Base-by-base conservation (phyloP, 1,140 invertebrate genomes). In the Pogonomyrmex californicus region DNA sequence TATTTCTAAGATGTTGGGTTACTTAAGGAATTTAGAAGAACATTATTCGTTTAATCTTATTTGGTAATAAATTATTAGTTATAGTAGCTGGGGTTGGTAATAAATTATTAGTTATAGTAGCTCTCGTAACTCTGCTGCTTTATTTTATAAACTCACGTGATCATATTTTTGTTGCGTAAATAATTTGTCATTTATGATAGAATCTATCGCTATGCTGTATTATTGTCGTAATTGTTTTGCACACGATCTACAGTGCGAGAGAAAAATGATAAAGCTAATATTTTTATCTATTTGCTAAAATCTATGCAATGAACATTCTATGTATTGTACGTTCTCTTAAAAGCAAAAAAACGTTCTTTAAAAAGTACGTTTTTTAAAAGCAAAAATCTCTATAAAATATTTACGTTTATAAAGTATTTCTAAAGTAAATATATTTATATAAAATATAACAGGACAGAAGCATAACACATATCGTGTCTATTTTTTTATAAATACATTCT, bases 81-180 rank as follows among this genome's bases (percentile, higher is more conserved):
- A n/a, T n/a, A n/a, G n/a, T n/a, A n/a, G 47, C 17, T 83, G 66
- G 79, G 79, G 7, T 83, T 73, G 79, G 79, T 83, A 30, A 73
- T 73, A 47, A 83, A 49, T 75, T 73, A 33, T n/a, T 73, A 83
- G 79, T 47, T 83, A 23, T 23, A 58, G 14, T 82, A 83, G n/a
- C 54, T 83, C 44, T 54, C 54, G 33, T 83, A 83, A 62, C 68
- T 66, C 12, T 73, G 17, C 33, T 60, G 44, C 51, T 83, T 83
- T 73, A n/a, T 60, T 73, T 49, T 44, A n/a, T 83, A 62, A 83
- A 30, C 30, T 49, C 38, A 85, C 71, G 60, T 56, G 47, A 70
- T 56, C 63, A 75, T 30, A 58, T 30, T 70, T 81, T 58, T 44
- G 58, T 9, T 23, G 36, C 65, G 63, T 33, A 38, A 51, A 56